phyloP scores from a whole-genome alignment of 2,113 vertebrate species.

The Aegotheles bennettii region DNA sequence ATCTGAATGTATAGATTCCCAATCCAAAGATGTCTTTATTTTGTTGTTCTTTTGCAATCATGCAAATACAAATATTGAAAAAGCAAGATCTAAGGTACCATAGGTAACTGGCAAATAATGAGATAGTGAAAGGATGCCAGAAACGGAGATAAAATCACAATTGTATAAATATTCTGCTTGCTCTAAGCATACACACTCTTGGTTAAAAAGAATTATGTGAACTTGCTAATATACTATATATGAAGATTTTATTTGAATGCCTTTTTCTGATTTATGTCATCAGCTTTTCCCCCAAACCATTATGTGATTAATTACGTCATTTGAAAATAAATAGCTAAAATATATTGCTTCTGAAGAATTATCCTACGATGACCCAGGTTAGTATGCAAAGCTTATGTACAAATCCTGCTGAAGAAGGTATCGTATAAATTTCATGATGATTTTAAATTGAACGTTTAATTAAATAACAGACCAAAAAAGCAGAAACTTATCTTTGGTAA shows the following conservation, averaged over 20 bases:
- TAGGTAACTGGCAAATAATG: background rate
- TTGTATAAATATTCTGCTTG: background rate
- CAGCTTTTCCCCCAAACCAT: background rate
- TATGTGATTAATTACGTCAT: background rate
- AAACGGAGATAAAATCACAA: slow-evolving; percentile 2
- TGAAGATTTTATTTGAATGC: background rate
- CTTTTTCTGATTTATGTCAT: background rate
- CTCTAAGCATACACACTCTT: background rate
- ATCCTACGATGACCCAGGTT: background rate
- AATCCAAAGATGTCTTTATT: background rate
- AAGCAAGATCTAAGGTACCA: background rate
- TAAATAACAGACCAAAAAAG: background rate
- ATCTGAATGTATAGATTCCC: background rate
- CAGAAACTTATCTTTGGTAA: background rate
- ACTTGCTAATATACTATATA: background rate
- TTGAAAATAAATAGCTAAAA: background rate
- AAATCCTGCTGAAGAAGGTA: background rate
- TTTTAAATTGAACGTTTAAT: background rate
- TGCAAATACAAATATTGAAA: background rate
- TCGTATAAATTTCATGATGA: background rate
- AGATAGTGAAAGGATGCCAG: background rate
- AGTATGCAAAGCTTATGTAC: background rate
- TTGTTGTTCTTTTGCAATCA: background rate
- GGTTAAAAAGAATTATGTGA: background rate
- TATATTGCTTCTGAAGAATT: background rate